Base-by-base conservation (phyloP, 1,140 invertebrate species). In the Leptinotarsa lineolata region DNA sequence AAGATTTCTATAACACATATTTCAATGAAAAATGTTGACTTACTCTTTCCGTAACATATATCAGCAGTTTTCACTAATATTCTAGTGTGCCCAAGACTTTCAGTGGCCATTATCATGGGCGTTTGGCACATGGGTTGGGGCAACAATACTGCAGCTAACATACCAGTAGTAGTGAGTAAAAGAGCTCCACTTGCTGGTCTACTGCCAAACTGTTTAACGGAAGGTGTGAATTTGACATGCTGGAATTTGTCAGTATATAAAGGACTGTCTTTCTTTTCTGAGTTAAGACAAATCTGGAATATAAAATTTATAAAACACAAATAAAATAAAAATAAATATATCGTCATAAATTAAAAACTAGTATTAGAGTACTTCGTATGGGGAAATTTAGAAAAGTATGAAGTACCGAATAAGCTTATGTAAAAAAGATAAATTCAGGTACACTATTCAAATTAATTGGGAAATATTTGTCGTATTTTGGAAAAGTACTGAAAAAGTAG, bases 171-270 rank as follows among this genome's bases (percentile, higher is more conserved):
- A 3, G 94, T 94, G 21, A 97, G 88, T 30, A 95, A 86, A 44
- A 95, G 83, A 79, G 91, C 94, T 0, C 96, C 96, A 81, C 93
- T 93, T 20, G 91, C 86, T 8, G 94, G 90, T 75, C 91, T 89
- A 22, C 94, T 92, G 81, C 95, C 96, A 86, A 97, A 96, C 77
- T 94, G 91, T 81, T 92, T 90, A 0, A 97, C 89, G 0, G 94
- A 94, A 63, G 95, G 93, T 13, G 89, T 88, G 81, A 93, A 92
- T 69, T 91, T 88, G 15, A 92, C 81, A 81, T 93, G 87, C 78
- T 90, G 91, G 81, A 96, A 96, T 83, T 96, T 96, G 58, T 97
- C 96, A 68, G 87, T 90, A 82, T 96, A 97, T 12, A 91, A 89
- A 4, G 89, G 84, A 76, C 88, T 91, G 76, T 97, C 94, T 79